A percentile compares a stretch with the other conserved stretches of the same genome.
These are phyloP conservation scores for Melitaea cinxia DNA, from an alignment of 1,140 invertebrate species.

Conservation along the genomic window DNA sequence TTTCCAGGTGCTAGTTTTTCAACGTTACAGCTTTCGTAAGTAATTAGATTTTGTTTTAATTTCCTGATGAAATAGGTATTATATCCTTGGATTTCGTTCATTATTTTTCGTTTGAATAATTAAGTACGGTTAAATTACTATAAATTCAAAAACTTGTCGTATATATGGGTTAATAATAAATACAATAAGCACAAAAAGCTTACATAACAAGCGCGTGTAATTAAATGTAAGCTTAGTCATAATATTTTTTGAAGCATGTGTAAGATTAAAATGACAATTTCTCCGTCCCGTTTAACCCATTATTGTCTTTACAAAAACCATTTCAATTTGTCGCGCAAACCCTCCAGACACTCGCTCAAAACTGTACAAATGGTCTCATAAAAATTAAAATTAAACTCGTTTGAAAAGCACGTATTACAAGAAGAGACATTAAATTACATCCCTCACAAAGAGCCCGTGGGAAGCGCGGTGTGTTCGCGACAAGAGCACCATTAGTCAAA, in stretches of 20 bases:
- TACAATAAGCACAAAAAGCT: too few relatives aligned
- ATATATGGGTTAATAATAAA: background rate
- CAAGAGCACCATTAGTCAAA: constrained; percentile 66
- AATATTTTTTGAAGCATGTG: background rate
- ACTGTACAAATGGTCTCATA: constrained; percentile 33
- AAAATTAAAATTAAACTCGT: constrained; percentile 45
- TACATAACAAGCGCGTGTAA: background rate
- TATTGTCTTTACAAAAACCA: constrained; percentile 1
- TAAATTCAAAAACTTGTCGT: too few relatives aligned
- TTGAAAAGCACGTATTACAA: constrained; percentile 46
- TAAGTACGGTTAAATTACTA: too few relatives aligned
- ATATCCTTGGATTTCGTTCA: background rate
- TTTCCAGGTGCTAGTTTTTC: constrained; percentile 32
- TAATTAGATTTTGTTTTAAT: constrained; percentile 44
- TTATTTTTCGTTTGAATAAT: background rate
- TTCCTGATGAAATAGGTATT: constrained; percentile 13
- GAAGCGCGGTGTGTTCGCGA: constrained; percentile 54
- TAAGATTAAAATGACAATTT: background rate
- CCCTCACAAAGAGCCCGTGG: constrained; percentile 49
- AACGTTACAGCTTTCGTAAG: constrained; percentile 44
- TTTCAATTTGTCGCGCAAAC: background rate
- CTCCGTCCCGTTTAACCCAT: background rate
- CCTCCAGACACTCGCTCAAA: constrained; percentile 8
- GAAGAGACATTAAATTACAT: constrained; percentile 51
- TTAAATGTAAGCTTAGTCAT: background rate